Evolutionary conservation across 2,888 invertebrate genomes (phyloP), one percentile per base, ranked within the genome.

Genomic region (Calephelis perditalis): DNA sequence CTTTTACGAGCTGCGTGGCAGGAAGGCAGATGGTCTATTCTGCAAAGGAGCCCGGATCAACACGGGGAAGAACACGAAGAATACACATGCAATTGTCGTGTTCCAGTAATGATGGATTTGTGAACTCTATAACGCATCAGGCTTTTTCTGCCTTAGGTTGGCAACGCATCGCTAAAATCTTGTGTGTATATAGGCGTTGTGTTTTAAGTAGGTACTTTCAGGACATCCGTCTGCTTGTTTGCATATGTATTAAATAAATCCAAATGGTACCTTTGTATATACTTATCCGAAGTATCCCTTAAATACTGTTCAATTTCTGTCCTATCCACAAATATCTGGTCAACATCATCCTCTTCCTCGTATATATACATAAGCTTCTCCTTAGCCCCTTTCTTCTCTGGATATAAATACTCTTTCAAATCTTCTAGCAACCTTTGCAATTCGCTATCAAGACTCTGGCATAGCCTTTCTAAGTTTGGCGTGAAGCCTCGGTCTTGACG

Each of bases 401-500:
- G 92, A 66, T 93, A 93, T 10, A 96, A 80, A 74, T 96, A 94
- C 4, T 94, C 87, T 63, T 92, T 92, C 47, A 96, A 79, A 77
- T 96, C 96, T 60, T 92, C 91, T 15, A 96, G 87, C 60, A 96
- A 86, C 57, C 89, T 91, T 56, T 92, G 90, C 54, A 95, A 81
- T 67, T 92, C 92, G 1, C 79, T 75, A 70, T 96, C 95, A 45
- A 96, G 84, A 67, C 86, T 86, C 57, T 91, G 82, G 69, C 95
- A 96, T 0, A 96, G 90, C 73, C 92, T 92, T 56, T 96, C 94
- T 49, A 97, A 86, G 35, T 93, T 93, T 0, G 92, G 92, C 0
- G 96, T 95, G 79, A 94, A 96, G 0, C 97, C 97, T 69, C 94
- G 93, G 5, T 95, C 94, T 86, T 97, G 97, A 91, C 96, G 95